phyloP scores from a whole-genome alignment of 1,140 invertebrate genomes.

The Coenobita brevimanus region DNA sequence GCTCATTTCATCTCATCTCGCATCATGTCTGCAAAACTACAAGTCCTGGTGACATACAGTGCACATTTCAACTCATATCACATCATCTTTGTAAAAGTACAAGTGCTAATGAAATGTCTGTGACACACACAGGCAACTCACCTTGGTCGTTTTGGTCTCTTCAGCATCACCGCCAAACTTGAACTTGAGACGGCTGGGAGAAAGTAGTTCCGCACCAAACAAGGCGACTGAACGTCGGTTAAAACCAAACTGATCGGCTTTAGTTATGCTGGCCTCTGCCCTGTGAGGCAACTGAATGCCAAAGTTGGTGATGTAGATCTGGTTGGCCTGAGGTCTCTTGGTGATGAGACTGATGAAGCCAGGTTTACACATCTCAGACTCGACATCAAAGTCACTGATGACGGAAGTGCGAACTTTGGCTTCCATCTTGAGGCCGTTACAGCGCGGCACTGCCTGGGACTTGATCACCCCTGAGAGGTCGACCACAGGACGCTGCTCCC shows the following conservation, averaged over 20 bases:
- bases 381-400: slow-evolving; percentile 14
- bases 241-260: neutral
- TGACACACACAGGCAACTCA: neutral
- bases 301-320: slow-evolving; percentile 6
- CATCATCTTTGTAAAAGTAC: no score
- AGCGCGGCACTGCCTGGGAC: neutral
- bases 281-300: slow-evolving; percentile 14
- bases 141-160: neutral
- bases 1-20: no score
- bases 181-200: slow-evolving; percentile 11
- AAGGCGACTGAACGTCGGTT: neutral
- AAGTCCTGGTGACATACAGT: no score
- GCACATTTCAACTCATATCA: no score
- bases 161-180: neutral
- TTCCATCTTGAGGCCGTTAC: slow-evolving; percentile 17
- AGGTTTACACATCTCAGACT: slow-evolving; percentile 29
- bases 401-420: neutral
- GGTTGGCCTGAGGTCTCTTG: neutral
- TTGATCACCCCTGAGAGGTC: slow-evolving; percentile 16
- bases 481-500: neutral
- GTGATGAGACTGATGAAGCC: slow-evolving; percentile 9
- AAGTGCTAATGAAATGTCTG: neutral
- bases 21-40: no score
- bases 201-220: neutral
- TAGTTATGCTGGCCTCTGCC: slow-evolving; percentile 13